These are phyloP conservation scores for Kryptolebias ocellatus DNA, from an alignment of 2,797 vertebrate genomes.

Conservation along the genomic window DNA sequence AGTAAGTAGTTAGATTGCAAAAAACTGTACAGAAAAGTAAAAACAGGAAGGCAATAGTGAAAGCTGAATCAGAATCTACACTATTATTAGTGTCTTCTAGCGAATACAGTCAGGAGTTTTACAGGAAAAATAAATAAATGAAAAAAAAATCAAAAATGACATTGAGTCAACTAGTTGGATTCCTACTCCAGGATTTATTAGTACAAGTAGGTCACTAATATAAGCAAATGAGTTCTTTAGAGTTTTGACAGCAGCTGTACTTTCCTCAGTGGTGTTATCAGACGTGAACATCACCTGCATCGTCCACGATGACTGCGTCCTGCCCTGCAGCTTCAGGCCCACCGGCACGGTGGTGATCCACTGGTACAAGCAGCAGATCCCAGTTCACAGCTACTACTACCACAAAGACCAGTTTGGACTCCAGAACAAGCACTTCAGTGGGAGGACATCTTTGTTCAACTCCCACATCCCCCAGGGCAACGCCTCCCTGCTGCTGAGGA, in stretches of 20 bases:
- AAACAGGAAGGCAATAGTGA: no score
- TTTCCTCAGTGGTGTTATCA: slow-evolving; percentile 43
- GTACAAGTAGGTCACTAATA: no score
- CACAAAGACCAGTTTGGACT: slow-evolving; percentile 77
- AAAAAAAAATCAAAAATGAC: no score
- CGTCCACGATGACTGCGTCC: slow-evolving; percentile 82
- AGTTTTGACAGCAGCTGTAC: background rate
- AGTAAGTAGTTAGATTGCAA: no score
- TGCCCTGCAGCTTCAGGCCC: slow-evolving; percentile 82
- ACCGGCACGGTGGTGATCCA: slow-evolving; percentile 81
- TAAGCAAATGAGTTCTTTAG: background rate
- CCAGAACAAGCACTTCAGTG: slow-evolving; percentile 81
- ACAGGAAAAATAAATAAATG: no score
- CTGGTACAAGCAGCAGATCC: slow-evolving; percentile 82
- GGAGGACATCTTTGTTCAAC: slow-evolving; percentile 84
- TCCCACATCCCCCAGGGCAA: slow-evolving; percentile 83
- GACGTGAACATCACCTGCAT: slow-evolving; percentile 78
- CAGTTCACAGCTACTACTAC: slow-evolving; percentile 85
- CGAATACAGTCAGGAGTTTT: no score
- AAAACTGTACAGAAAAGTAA: no score
- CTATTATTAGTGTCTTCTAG: no score
- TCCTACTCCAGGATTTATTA: background rate
- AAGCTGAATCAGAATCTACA: no score
- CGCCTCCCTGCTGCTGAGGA: slow-evolving; percentile 85
- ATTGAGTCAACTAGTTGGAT: no score